Base-by-base conservation (phyloP, 2,113 vertebrate genomes). In the Halichoeres trimaculatus region DNA sequence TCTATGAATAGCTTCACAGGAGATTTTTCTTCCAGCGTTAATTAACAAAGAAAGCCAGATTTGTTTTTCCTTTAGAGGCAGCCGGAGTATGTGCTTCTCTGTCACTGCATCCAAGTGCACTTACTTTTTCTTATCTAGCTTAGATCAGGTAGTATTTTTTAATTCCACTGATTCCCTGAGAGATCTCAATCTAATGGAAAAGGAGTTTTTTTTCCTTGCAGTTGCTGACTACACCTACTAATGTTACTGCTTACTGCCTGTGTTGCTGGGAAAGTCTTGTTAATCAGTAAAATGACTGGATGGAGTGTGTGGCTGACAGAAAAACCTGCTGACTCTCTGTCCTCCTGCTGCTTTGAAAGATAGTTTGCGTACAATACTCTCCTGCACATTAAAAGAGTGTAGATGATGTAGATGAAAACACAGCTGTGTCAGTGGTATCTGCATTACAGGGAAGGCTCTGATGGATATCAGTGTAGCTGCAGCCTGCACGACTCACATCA, bases 1-100 rank as follows among this genome's bases (percentile, higher is more conserved):
- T 74, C 82, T 85, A 85, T 76, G 81, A 81, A 80, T 90, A 88
- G 72, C 74, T 58, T 78, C 85, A 71, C 64, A 45, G 30, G 17
- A 56, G 65, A 36, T 73, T 68, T 65, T 74, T 69, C n/a, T 17
- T 58, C 12, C 51, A 35, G 62, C 55, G 57, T 43, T 62, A 78
- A 83, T 84, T 66, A 84, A 83, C 58, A 68, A 60, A 81, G 64
- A 61, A 65, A 59, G 23, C 2, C 71, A 52, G 51, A 70, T 75
- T 81, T 43, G 3, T 50, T 55, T 80, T 61, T n/a, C 19, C 34
- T 52, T 20, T 30, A 26, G 52, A 74, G 70, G 57, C 67, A 63
- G 77, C 53, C 54, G 17, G 67, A 30, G 14, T 43, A 20, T 55
- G 51, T 23, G 52, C 48, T 20, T 8, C 55, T 64, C 34, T 40